Evolutionary conservation across 2,888 invertebrate genomes (phyloP).

Genomic region (Poecilobothrus nobilitatus): DNA sequence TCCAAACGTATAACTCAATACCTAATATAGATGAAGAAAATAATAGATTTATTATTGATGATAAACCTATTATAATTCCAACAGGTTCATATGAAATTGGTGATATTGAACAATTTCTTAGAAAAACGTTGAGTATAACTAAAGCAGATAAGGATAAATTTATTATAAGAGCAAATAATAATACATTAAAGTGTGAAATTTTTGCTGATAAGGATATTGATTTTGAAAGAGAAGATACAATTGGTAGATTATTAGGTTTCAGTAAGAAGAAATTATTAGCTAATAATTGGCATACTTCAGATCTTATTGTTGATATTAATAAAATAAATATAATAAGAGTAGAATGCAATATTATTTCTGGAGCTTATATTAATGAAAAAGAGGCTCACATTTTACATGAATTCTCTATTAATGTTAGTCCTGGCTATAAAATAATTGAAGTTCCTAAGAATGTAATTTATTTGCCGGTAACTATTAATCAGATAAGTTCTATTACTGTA

Average conservation of each 20-base stretch:
- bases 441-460: constrained; percentile 32
- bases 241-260: constrained; percentile 18
- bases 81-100: constrained; percentile 32
- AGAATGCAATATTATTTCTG: constrained; percentile 18
- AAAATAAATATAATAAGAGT: constrained; percentile 24
- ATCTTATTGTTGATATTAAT: constrained; percentile 30
- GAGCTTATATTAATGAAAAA: constrained; percentile 21
- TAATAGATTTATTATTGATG: constrained; percentile 29
- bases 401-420: constrained; percentile 30
- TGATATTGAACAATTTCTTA: constrained; percentile 27
- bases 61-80: constrained; percentile 27
- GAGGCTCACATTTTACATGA: constrained; percentile 32
- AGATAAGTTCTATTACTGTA: constrained; percentile 28
- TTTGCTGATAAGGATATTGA: constrained; percentile 19
- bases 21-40: constrained; percentile 33
- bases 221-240: constrained; percentile 17
- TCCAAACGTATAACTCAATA: constrained; percentile 25
- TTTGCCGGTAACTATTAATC: constrained; percentile 29
- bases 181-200: constrained; percentile 19
- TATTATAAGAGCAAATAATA: constrained; percentile 17
- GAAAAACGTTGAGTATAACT: background rate
- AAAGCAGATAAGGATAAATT: constrained; percentile 14
- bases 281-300: constrained; percentile 26
- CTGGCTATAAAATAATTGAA: constrained; percentile 35
- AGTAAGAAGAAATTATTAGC: constrained; percentile 13